Conservation (phyloP, 2,113 vertebrate genomes). For the Bubo blakistoni region DNA sequence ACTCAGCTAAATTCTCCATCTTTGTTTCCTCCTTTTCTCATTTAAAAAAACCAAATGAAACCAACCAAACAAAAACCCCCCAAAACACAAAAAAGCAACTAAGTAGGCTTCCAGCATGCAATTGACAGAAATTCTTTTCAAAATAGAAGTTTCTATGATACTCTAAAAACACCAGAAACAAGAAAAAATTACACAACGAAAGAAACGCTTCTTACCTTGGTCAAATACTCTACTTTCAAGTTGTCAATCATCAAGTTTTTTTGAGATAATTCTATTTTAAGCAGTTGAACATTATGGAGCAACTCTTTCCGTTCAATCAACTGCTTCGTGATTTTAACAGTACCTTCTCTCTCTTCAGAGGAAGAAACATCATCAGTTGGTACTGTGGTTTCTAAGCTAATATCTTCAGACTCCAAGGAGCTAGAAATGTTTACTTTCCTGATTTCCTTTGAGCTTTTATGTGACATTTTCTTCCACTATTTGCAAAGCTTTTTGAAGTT, state of each 20-base stretch:
- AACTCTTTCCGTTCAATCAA: slow-evolving; percentile 91
- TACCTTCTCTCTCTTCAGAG: slow-evolving; percentile 86
- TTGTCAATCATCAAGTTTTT: slow-evolving; percentile 94
- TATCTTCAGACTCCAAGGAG: slow-evolving; percentile 94
- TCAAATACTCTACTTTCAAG: slow-evolving; percentile 91
- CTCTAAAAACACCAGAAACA: neutral
- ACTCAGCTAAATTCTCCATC: accelerated
- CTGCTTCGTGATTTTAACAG: slow-evolving; percentile 87
- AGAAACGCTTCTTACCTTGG: slow-evolving; percentile 77
- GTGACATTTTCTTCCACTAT: slow-evolving; percentile 78
- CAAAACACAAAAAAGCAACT: neutral
- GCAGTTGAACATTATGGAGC: slow-evolving; percentile 86
- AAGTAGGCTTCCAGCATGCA: neutral
- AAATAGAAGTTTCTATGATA: neutral
- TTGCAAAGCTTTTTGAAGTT: neutral
- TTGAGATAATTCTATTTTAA: slow-evolving; percentile 94
- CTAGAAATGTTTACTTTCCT: slow-evolving; percentile 85
- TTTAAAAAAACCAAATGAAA: neutral
- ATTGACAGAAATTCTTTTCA: neutral
- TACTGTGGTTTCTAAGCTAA: slow-evolving; percentile 94
- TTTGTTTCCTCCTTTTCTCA: neutral
- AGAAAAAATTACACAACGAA: neutral
- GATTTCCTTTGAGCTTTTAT: slow-evolving; percentile 72
- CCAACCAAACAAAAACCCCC: neutral
- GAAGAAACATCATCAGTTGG: slow-evolving; percentile 94